Conservation (phyloP, 2,888 invertebrate genomes). For the Eupithecia subfuscata region DNA sequence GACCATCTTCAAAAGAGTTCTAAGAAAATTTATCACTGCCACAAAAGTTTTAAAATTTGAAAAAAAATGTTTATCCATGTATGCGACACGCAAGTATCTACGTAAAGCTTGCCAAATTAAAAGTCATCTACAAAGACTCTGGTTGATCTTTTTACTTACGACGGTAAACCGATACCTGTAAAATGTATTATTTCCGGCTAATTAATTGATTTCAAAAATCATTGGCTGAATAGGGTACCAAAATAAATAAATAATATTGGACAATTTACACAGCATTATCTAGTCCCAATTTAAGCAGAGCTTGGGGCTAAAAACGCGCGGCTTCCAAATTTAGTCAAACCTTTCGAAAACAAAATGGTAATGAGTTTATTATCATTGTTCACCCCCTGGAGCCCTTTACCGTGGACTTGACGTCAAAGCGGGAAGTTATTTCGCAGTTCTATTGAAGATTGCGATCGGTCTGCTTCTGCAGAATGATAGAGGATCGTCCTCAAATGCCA, state of each 20-base stretch:
- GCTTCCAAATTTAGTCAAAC: background rate
- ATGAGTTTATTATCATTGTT: conserved; percentile 17
- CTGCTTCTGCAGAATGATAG: background rate
- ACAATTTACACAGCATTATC: too few species aligned
- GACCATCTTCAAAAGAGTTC: too few species aligned
- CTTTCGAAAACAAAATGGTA: conserved; percentile 2
- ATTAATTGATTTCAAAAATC: background rate
- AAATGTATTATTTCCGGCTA: background rate
- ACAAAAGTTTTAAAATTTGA: too few species aligned
- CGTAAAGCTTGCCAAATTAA: background rate
- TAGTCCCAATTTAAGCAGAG: too few species aligned
- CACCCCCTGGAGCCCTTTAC: background rate
- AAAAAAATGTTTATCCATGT: too few species aligned
- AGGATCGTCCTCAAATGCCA: background rate
- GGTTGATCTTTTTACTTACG: background rate
- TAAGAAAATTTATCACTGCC: too few species aligned
- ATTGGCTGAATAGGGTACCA: background rate
- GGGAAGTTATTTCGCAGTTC: background rate
- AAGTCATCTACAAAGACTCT: background rate
- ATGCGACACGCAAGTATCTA: background rate
- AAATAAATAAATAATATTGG: background rate
- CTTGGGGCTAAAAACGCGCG: too few species aligned
- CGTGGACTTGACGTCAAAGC: background rate
- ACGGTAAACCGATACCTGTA: background rate
- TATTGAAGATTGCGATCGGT: background rate